Conservation (phyloP, 1,140 invertebrate species). For the Sipha flava region DNA sequence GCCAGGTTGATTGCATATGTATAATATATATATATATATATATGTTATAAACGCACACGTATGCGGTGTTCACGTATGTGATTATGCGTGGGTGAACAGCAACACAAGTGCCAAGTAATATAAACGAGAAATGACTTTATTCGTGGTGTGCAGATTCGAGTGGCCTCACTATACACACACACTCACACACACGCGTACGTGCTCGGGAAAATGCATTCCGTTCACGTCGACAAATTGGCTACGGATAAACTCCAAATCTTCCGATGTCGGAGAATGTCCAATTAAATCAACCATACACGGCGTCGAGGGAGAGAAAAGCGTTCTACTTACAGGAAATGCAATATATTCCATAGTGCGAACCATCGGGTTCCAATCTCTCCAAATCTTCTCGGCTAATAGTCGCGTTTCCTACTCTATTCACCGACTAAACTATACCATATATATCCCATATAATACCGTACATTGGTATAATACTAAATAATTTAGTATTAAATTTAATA, state of each 20-base stretch:
- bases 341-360: not conserved
- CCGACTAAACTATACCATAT: too few species aligned
- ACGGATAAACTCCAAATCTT: not conserved
- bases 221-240: constrained; percentile 23
- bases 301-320: not conserved
- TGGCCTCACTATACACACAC: not conserved
- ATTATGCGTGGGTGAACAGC: not conserved
- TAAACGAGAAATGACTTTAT: not conserved
- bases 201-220: constrained; percentile 11
- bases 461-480: too few species aligned
- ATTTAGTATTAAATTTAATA: too few species aligned
- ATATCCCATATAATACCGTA: too few species aligned
- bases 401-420: not conserved
- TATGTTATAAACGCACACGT: not conserved
- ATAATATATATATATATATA: not conserved
- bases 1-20: not conserved
- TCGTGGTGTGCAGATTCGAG: not conserved
- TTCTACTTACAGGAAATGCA: not conserved
- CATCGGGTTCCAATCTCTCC: not conserved
- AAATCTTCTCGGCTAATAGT: not conserved
- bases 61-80: not conserved
- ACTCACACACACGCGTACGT: too few species aligned
- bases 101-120: too few species aligned
- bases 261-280: not conserved
- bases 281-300: not conserved